These are phyloP conservation scores for Temnothorax nylanderi DNA, from an alignment of 1,140 invertebrate species.

Conservation along the genomic window DNA sequence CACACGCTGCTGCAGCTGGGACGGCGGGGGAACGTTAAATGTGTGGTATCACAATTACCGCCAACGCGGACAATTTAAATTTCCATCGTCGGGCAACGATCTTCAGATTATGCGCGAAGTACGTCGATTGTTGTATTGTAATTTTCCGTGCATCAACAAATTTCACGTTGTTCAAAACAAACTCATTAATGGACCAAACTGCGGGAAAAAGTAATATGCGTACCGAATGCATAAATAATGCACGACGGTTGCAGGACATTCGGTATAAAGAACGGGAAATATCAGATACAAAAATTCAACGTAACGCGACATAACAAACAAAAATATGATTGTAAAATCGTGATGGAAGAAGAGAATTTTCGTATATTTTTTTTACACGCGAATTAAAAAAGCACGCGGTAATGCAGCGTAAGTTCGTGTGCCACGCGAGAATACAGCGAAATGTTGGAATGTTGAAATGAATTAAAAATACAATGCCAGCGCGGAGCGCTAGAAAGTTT, in stretches of 20 bases:
- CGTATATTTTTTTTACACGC: conserved; percentile 16
- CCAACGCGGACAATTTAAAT: not conserved
- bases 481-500: not conserved
- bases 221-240: not conserved
- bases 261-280: conserved; percentile 8
- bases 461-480: conserved; percentile 42
- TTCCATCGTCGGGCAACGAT: not conserved
- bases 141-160: too few relatives aligned
- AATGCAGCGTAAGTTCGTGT: conserved; percentile 20
- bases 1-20: not conserved
- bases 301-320: not conserved
- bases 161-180: not conserved
- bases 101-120: not conserved
- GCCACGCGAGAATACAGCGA: not conserved
- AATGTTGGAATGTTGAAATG: conserved; percentile 1
- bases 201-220: not conserved
- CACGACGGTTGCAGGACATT: not conserved
- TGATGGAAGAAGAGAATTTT: not conserved
- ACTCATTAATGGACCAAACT: not conserved
- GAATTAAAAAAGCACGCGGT: conserved; percentile 35
- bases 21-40: conserved; percentile 23
- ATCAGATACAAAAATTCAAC: conserved; percentile 2
- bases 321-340: conserved; percentile 21
- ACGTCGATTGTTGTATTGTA: not conserved
- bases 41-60: conserved; percentile 53